Conservation (phyloP, 2,888 invertebrate species). For the Epinotia ramella region DNA sequence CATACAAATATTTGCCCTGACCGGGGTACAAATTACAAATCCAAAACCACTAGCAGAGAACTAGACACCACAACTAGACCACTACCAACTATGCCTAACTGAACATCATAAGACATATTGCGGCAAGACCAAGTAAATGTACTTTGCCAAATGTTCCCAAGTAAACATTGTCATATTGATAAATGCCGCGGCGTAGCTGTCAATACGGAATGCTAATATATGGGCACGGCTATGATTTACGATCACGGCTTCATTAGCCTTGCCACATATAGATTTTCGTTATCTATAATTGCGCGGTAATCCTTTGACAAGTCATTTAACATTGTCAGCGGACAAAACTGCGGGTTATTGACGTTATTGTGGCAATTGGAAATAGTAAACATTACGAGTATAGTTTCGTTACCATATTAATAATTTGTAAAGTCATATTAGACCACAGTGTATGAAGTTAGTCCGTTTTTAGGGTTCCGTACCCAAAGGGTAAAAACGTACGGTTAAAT, state of each 20-base stretch:
- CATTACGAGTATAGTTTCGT: conserved; percentile 1
- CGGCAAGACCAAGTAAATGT: not conserved
- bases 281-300: conserved; percentile 45
- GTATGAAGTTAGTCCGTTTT: too few species aligned
- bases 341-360: conserved; percentile 1
- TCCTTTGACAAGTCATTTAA: conserved; percentile 44
- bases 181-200: conserved; percentile 59
- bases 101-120: not conserved
- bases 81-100: not conserved
- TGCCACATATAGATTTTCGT: conserved; percentile 34
- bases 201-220: conserved; percentile 58
- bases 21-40: too few species aligned
- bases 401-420: too few species aligned
- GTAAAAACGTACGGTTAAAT: too few species aligned
- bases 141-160: conserved; percentile 11
- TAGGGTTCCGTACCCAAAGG: too few species aligned
- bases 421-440: too few species aligned
- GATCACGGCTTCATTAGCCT: conserved; percentile 70
- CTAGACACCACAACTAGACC: not conserved
- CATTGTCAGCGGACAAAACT: conserved; percentile 35
- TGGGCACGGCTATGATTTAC: conserved; percentile 46
- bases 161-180: conserved; percentile 45
- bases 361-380: conserved; percentile 7
- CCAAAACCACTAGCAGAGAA: too few species aligned
- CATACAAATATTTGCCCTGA: too few species aligned